These are phyloP conservation scores for Apodemia zela DNA, from an alignment of 2,888 invertebrate genomes.

Conservation along the genomic window DNA sequence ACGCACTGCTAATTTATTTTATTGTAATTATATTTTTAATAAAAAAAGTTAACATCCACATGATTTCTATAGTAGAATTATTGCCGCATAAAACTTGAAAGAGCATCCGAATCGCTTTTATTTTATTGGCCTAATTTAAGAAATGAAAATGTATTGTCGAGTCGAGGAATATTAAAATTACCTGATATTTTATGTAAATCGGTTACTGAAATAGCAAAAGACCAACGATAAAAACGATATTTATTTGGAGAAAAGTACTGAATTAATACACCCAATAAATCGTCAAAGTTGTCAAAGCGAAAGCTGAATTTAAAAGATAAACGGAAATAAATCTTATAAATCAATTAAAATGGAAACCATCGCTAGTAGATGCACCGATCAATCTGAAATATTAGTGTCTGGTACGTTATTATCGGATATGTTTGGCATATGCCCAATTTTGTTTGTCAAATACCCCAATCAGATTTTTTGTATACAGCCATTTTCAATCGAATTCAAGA, in stretches of 20 bases:
- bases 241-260: neutral
- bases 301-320: slow-evolving; percentile 1
- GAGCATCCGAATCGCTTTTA: neutral
- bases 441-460: neutral
- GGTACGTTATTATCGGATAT: neutral
- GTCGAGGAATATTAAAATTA: slow-evolving; percentile 1
- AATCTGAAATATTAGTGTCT: slow-evolving; percentile 6
- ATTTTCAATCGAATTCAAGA: neutral
- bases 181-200: slow-evolving; percentile 1
- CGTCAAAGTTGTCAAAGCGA: neutral
- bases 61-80: too few relatives aligned
- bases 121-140: neutral
- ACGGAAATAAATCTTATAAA: neutral
- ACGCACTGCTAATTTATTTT: too few relatives aligned
- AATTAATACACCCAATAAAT: neutral
- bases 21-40: too few relatives aligned
- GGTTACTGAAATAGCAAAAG: neutral
- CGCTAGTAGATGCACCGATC: slow-evolving; percentile 4
- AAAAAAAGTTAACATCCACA: too few relatives aligned
- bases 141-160: slow-evolving; percentile 3
- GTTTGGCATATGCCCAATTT: neutral
- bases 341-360: neutral
- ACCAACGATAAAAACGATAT: neutral
- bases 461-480: neutral
- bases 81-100: too few relatives aligned